phyloP scores from a whole-genome alignment of 2,797 vertebrate genomes.

The Tachyglossus aculeatus region DNA sequence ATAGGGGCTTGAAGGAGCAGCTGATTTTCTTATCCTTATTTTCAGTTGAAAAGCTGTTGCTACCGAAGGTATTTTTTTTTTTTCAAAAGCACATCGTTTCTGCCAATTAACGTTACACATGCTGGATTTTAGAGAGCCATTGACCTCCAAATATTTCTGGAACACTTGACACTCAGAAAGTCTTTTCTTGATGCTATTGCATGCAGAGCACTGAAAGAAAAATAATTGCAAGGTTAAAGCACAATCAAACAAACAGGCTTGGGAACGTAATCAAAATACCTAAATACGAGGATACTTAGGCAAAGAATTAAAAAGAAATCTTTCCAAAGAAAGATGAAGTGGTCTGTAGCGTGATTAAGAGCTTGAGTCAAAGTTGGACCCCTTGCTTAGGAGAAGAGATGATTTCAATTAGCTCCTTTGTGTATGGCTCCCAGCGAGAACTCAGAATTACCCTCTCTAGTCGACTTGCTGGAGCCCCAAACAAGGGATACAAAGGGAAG shows the following conservation, averaged over 20 bases:
- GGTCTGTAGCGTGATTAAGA: conserved; percentile 14
- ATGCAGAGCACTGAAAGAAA: not conserved
- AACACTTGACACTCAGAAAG: not conserved
- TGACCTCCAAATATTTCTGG: conserved; percentile 10
- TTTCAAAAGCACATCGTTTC: not conserved
- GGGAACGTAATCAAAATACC: conserved; percentile 15
- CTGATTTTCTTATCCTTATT: not conserved
- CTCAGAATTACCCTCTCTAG: too few relatives aligned
- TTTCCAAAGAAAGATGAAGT: not conserved
- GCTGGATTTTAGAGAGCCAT: not conserved
- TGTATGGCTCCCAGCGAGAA: too few relatives aligned
- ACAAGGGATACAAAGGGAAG: not conserved
- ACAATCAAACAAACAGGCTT: conserved; percentile 17
- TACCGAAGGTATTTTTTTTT: not conserved
- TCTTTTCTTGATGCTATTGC: not conserved
- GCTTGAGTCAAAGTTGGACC: not conserved
- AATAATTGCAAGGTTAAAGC: not conserved
- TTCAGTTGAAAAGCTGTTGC: not conserved
- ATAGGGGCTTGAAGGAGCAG: too few relatives aligned
- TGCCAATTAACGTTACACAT: conserved; percentile 4
- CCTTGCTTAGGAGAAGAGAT: conserved; percentile 7
- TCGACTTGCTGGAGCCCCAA: too few relatives aligned
- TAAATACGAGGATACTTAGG: not conserved
- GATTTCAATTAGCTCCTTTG: conserved; percentile 23
- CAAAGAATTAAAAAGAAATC: conserved; percentile 33